Evolutionary conservation across 2,797 vertebrate genomes (phyloP).

Genomic region (Podargus strigoides): DNA sequence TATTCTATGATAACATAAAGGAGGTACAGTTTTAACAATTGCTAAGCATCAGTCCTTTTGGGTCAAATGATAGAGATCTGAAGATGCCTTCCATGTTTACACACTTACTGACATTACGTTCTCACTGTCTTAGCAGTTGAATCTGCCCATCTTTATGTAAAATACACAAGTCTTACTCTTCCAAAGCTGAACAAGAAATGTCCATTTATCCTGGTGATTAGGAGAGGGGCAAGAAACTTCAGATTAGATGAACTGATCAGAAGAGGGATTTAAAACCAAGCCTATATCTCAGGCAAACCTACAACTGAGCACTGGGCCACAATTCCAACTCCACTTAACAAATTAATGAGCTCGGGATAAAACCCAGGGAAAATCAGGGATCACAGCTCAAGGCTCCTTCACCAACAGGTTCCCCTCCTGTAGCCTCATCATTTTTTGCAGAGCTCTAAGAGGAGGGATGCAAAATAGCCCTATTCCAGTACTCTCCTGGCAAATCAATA

Average conservation of each 20-base stretch:
- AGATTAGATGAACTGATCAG: background rate
- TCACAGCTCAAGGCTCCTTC: background rate
- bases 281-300: background rate
- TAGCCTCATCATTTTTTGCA: background rate
- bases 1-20: background rate
- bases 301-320: background rate
- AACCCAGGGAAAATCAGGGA: background rate
- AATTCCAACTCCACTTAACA: background rate
- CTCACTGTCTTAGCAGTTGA: background rate
- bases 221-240: background rate
- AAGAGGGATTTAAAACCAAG: background rate
- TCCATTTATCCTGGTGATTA: background rate
- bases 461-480: background rate
- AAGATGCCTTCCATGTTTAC: background rate
- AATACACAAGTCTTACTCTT: background rate
- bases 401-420: background rate
- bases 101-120: background rate
- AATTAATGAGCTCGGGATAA: background rate
- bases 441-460: background rate
- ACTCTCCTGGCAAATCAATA: background rate
- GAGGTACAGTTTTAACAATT: background rate
- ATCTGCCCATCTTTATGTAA: background rate
- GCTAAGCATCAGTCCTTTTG: background rate
- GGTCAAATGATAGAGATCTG: background rate
- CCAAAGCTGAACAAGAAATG: background rate